Conservation (phyloP, 2,888 invertebrate genomes). For the Diarsia mendica region DNA sequence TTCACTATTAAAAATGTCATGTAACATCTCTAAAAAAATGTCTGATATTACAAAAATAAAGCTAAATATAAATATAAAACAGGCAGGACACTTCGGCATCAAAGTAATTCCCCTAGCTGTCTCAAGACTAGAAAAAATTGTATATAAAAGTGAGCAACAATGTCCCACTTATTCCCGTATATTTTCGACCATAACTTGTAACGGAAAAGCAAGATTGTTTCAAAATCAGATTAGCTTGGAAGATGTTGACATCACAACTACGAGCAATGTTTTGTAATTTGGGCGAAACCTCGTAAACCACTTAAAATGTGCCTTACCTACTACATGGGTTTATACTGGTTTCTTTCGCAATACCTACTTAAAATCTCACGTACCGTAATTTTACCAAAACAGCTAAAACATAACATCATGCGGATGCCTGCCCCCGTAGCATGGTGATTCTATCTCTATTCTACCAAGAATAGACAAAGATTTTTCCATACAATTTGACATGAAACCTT, state of each 20-base stretch:
- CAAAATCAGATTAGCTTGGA: constrained; percentile 13
- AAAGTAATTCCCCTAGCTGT: too few relatives aligned
- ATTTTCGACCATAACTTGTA: background rate
- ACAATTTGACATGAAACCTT: too few relatives aligned
- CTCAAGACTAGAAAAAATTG: too few relatives aligned
- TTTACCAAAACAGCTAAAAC: background rate
- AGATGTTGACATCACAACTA: constrained; percentile 8
- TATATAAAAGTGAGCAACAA: background rate
- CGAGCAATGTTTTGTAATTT: constrained; percentile 2
- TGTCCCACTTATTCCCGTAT: background rate
- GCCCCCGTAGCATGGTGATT: too few relatives aligned
- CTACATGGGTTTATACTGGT: too few relatives aligned
- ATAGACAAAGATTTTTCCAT: too few relatives aligned
- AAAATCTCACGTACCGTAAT: background rate
- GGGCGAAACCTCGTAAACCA: background rate
- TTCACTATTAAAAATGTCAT: background rate
- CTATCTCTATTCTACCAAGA: too few relatives aligned
- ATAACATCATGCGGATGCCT: too few relatives aligned
- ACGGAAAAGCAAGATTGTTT: constrained; percentile 3
- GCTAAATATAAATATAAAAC: too few relatives aligned
- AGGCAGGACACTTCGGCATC: too few relatives aligned
- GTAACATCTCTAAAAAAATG: too few relatives aligned
- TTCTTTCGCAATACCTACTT: background rate
- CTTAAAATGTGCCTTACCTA: background rate
- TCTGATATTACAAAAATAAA: too few relatives aligned